Conservation (phyloP, 2,797 vertebrate genomes). For the Squalus acanthias region DNA sequence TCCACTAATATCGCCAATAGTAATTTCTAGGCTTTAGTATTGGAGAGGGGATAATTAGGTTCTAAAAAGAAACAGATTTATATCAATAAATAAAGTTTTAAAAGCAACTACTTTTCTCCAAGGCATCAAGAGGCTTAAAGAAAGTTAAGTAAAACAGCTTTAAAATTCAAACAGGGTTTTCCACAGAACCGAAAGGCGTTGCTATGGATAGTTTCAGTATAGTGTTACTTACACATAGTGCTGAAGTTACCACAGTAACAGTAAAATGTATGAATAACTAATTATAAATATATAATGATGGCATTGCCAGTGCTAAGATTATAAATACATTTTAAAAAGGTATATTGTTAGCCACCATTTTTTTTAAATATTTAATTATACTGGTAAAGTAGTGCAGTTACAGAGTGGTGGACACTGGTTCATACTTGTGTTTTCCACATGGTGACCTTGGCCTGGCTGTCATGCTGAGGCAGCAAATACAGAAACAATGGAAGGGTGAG, state of each 20-base stretch:
- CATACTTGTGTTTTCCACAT: neutral
- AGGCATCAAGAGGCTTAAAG: neutral
- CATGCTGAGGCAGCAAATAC: neutral
- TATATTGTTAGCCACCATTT: neutral
- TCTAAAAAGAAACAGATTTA: neutral
- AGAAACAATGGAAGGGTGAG: neutral
- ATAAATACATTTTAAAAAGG: neutral
- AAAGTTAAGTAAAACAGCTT: neutral
- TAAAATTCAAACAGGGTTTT: neutral
- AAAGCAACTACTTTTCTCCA: neutral
- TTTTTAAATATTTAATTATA: neutral
- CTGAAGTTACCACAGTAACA: neutral
- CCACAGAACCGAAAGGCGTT: neutral
- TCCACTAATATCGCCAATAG: neutral
- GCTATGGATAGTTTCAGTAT: neutral
- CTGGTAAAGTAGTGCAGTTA: neutral
- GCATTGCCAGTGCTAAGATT: neutral
- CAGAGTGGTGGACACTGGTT: neutral
- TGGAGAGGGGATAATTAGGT: neutral
- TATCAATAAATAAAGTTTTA: neutral
- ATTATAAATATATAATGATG: neutral
- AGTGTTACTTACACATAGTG: neutral
- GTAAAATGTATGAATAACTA: neutral
- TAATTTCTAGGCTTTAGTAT: neutral
- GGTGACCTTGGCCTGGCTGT: neutral